Base-by-base conservation (phyloP, 2,113 vertebrate species). In the Agapornis roseicollis region DNA sequence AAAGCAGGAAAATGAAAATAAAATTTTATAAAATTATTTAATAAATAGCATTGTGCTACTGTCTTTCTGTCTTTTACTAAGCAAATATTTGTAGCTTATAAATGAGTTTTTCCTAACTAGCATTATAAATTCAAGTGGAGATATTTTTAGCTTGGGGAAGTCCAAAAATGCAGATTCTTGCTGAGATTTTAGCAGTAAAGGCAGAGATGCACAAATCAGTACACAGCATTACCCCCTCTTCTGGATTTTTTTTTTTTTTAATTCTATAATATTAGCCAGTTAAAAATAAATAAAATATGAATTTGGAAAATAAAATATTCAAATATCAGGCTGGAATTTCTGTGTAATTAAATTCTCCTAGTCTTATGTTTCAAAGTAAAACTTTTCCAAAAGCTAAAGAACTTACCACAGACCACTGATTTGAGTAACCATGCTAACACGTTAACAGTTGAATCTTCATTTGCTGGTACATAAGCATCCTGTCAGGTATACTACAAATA, bases 221-320 rank as follows among this genome's bases (percentile, higher is more conserved):
- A 41, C 50, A 95, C 79, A 95, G 93, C 68, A 42, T 31, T 60
- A 39, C 85, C 95, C 79, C 87, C 64, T 82, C 81, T 85, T 87
- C 89, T 88, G 89, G 65, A 71, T 24, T 83, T 79, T 37, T 13
- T 31, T 55, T 35, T 63, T n/a, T 71, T 63, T 24, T 6, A 61
- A n/a, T 87, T 89, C 37, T 91, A 18, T 25, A 33, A 3, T 17
- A n/a, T 71, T 85, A 88, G 53, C 1, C 8, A 35, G 24, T 66
- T 88, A 81, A 89, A 86, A 92, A 64, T 17, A 3, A 55, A 33
- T 58, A 52, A 49, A 66, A 68, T 63, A 28, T 71, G 41, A 70
- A 39, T 76, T 80, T 76, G 42, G 63, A 70, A 65, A 63, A 81
- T 31, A 28, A 78, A 76, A n/a, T 49, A 66, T 52, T 88, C 20